These are phyloP conservation scores for Notolabrus celidotus DNA, from an alignment of 2,797 vertebrate genomes.

Conservation along the genomic window DNA sequence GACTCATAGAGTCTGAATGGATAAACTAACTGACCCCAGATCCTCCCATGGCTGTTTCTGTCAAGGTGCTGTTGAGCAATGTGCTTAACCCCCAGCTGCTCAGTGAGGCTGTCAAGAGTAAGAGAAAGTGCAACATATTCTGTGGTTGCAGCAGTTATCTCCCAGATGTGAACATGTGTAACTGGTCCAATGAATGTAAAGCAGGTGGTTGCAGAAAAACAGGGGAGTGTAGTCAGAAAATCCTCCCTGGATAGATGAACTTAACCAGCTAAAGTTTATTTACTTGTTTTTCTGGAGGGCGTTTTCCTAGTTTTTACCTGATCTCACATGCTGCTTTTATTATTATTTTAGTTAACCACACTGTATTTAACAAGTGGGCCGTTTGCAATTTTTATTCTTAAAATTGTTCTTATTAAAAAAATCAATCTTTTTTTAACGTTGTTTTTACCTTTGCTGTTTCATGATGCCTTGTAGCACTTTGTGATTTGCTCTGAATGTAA, in stretches of 20 bases:
- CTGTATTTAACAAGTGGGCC: too few relatives aligned
- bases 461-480: too few relatives aligned
- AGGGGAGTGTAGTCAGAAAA: slow-evolving; percentile 39
- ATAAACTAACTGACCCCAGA: slow-evolving; percentile 49
- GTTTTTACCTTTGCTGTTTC: too few relatives aligned
- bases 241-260: slow-evolving; percentile 38
- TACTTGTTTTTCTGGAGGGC: too few relatives aligned
- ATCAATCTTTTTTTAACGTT: too few relatives aligned
- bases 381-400: too few relatives aligned
- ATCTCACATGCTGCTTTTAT: too few relatives aligned
- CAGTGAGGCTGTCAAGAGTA: slow-evolving; percentile 58
- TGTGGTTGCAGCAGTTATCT: slow-evolving; percentile 54
- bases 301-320: too few relatives aligned
- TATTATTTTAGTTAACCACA: too few relatives aligned
- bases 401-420: too few relatives aligned
- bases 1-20: slow-evolving; percentile 20
- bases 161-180: slow-evolving; percentile 61
- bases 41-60: slow-evolving; percentile 58
- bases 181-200: slow-evolving; percentile 63
- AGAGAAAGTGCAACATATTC: slow-evolving; percentile 60
- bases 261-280: slow-evolving; percentile 31
- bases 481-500: too few relatives aligned
- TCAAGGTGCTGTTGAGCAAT: slow-evolving; percentile 65
- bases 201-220: slow-evolving; percentile 44
- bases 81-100: slow-evolving; percentile 60